These are phyloP conservation scores for Cladopsammia gracilis DNA, from an alignment of 64 coral and sea anemone species.

Conservation along the genomic window DNA sequence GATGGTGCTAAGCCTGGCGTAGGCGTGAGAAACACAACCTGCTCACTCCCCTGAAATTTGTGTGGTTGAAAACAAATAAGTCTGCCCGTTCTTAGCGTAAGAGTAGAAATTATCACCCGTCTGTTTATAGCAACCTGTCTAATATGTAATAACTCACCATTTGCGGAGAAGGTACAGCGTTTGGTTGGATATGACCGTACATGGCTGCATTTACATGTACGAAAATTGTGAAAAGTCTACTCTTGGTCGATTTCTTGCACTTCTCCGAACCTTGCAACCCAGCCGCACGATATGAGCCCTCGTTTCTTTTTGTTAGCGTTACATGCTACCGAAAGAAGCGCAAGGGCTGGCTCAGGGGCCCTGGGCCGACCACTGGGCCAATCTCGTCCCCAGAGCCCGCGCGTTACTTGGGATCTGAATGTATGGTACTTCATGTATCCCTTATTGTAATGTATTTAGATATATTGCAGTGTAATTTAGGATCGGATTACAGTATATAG, in stretches of 20 bases:
- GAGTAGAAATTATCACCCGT: background rate
- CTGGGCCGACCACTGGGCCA: too few species aligned
- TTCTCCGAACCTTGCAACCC: too few species aligned
- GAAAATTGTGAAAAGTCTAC: too few species aligned
- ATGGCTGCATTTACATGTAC: background rate
- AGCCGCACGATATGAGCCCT: background rate
- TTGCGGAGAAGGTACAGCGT: constrained; percentile 15
- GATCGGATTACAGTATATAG: too few species aligned
- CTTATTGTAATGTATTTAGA: too few species aligned
- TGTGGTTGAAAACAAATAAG: background rate
- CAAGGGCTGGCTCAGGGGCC: too few species aligned
- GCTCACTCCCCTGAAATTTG: constrained; percentile 23
- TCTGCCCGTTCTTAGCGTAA: background rate
- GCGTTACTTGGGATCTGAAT: too few species aligned
- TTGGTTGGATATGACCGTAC: constrained; percentile 46
- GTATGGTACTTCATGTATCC: too few species aligned
- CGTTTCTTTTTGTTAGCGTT: background rate
- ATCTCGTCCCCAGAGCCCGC: too few species aligned
- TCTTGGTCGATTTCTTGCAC: too few species aligned
- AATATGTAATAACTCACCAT: constrained; percentile 11
- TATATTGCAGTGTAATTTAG: too few species aligned
- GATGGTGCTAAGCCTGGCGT: background rate
- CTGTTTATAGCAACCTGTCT: background rate
- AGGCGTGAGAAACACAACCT: constrained; percentile 21
- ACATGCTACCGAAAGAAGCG: background rate